Conservation (phyloP, 2,113 vertebrate genomes). For the Hassar affinis region DNA sequence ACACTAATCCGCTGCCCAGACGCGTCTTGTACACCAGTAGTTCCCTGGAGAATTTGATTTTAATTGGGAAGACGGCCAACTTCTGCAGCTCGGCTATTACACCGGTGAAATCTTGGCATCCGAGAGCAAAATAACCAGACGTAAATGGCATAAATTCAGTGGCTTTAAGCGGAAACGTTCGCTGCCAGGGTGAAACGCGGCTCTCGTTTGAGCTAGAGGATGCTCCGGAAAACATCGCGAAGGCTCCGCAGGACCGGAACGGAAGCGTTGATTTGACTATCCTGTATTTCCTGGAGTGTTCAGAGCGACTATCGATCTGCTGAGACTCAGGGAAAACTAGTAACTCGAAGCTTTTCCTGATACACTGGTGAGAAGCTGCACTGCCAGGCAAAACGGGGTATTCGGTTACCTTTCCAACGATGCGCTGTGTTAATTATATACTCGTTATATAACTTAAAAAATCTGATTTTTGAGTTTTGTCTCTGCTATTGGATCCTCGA, state of each 20-base stretch:
- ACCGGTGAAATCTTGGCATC: neutral
- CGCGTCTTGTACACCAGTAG: no score
- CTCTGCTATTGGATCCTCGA: neutral
- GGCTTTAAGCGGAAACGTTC: no score
- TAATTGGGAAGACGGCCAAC: neutral
- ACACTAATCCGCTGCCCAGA: neutral
- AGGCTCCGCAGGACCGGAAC: neutral
- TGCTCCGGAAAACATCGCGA: neutral
- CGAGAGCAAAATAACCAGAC: neutral
- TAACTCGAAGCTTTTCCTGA: neutral
- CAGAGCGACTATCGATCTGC: slow-evolving; percentile 13
- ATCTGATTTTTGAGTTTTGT: neutral
- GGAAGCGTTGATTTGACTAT: slow-evolving; percentile 3
- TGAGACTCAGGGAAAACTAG: neutral
- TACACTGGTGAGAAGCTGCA: neutral
- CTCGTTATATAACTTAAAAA: neutral
- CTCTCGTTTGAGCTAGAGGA: neutral
- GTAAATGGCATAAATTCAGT: no score
- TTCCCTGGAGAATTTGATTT: neutral
- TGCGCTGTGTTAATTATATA: neutral
- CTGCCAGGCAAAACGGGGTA: neutral
- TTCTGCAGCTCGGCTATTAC: no score
- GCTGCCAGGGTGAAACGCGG: neutral
- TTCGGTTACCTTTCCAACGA: neutral
- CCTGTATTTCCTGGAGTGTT: neutral